Evolutionary conservation across 2,113 vertebrate genomes (phyloP), one percentile per base, ranked within the genome.

Genomic region (Delphinus delphis): DNA sequence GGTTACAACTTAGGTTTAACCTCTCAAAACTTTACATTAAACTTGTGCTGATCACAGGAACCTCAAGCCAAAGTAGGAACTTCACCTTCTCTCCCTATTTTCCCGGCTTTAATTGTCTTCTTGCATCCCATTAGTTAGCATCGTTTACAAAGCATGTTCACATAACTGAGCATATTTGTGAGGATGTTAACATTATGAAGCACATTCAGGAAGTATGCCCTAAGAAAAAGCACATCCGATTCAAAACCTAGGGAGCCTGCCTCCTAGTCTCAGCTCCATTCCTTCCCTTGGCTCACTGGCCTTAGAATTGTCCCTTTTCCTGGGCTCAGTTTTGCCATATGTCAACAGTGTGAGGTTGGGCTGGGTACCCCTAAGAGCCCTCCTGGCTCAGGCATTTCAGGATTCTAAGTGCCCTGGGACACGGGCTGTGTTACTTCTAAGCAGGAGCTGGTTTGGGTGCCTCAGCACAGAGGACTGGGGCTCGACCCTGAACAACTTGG

Each of bases 91-190:
- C 25, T 33, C n/a, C 23, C 38, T 55, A 0, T 15, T 44, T 73
- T 14, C 67, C 44, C n/a, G 25, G 68, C 55, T 93, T 38, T 58
- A 28, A 3, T 7, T 21, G 21, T 5, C 76, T 55, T 38, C 77
- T 33, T 50, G 55, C 38, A 23, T 60, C 44, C n/a, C 17, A 25
- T 21, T 11, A 31, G 33, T 63, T 8, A 73, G 71, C 44, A 15
- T 44, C 1, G 0, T 41, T 65, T 36, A 3, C 62, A 79, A 47
- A 88, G 31, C n/a, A 47, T 2, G 6, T 21, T 31, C 17, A 3
- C 25, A 1, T 2, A 15, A 17, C 25, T 17, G n/a, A n/a, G 2
- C 65, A 13, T 3, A 1, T 50, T 7, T 38, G 65, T n/a, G 44
- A 50, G n/a, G 62, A 25, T 13, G 23, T 25, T 20, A 36, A 50